Evolutionary conservation across 2,797 vertebrate genomes (phyloP), one percentile per base, ranked within the genome.

Genomic region (Sebastolobus alascanus): DNA sequence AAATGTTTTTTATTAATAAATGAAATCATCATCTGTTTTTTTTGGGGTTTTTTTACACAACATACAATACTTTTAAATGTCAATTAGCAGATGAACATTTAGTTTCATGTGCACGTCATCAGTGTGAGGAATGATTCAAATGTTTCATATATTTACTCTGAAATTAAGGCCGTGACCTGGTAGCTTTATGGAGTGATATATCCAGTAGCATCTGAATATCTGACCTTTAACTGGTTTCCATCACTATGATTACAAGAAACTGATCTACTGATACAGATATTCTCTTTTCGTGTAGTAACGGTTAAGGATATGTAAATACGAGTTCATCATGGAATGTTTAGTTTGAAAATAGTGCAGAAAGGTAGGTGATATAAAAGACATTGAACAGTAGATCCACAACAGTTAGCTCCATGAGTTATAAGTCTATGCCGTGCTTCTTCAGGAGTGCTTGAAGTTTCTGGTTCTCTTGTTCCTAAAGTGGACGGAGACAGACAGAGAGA

Each of bases 381-480:
- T 0, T 58, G 2, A 70, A 63, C 35, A 64, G 60, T 20, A 66
- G 43, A 27, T 66, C 16, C n/a, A 29, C 14, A 55, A 11, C 54
- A 54, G 61, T 20, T 7, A 6, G 22, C n/a, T 25, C 5, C 14
- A 55, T 5, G 38, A 61, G 40, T 85, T 79, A 95, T 70, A 87
- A 83, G 20, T 92, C 79, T 20, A 95, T 88, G 60, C 89, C 91
- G 0, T 99, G 94, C 79, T 97, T 95, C 87, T 90, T 95, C 80
- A 99, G 33, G 2, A 99, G 90, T 4, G 83, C 93, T 82, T 91
- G 95, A 33, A 99, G 96, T 80, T 94, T 96, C 87, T 95, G 92
- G 1, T 98, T 97, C 90, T 98, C 97, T 91, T 96, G 93, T 68
- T 97, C 96, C 98, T 99, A 74, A 18, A 83, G 79, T 80, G 67